A percentile compares a stretch with the other conserved stretches of the same genome.
Conservation (phyloP, 2,113 vertebrate genomes). For the Raja brachyura region DNA sequence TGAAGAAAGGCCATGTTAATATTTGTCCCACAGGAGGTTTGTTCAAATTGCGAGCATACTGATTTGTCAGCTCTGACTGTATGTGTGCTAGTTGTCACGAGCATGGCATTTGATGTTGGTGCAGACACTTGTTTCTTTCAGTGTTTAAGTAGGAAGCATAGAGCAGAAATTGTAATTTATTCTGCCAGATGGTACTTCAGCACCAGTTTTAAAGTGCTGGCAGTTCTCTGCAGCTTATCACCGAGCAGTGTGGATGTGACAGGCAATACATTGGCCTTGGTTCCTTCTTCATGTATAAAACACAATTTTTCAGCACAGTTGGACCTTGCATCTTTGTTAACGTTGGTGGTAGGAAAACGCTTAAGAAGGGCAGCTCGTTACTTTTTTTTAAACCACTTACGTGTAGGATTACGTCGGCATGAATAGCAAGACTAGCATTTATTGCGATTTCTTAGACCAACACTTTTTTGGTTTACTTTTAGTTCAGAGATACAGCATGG, state of each 20-base stretch:
- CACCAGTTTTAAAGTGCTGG: neutral
- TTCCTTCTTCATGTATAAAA: neutral
- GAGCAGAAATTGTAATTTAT: neutral
- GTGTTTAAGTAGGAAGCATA: neutral
- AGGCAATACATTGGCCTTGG: neutral
- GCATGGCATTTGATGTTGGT: constrained; percentile 1
- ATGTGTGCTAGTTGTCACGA: neutral
- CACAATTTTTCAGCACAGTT: neutral
- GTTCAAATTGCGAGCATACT: neutral
- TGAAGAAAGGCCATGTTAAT: neutral
- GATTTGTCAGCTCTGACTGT: neutral
- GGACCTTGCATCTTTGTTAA: neutral
- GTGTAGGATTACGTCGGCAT: neutral
- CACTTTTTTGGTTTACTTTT: neutral
- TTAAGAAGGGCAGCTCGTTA: neutral
- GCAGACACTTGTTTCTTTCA: neutral
- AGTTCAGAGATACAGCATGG: too few relatives aligned
- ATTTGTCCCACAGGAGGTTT: neutral
- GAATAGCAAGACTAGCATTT: neutral
- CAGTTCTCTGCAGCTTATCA: neutral
- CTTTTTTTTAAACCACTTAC: neutral
- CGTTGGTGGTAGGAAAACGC: neutral
- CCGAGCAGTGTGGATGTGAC: neutral
- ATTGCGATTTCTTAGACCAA: neutral
- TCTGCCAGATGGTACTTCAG: neutral